phyloP scores from a whole-genome alignment of 2,797 vertebrate genomes.

The Poecilia gillii region DNA sequence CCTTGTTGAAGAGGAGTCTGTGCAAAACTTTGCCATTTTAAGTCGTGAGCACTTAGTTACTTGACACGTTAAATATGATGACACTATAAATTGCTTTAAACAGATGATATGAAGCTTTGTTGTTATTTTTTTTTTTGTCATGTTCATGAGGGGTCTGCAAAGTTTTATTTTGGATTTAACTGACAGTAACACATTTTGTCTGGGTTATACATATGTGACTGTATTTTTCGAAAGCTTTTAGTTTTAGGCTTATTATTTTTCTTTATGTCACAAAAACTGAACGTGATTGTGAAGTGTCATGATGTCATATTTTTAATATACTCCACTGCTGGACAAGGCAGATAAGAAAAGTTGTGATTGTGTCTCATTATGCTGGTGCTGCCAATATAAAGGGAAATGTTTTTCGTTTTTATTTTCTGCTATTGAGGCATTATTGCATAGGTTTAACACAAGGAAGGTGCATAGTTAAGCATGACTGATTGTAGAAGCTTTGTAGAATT shows the following conservation, averaged over 20 bases:
- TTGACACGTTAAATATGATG: conserved; percentile 33
- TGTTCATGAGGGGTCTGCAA: conserved; percentile 39
- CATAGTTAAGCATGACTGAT: conserved; percentile 56
- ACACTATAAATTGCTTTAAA: conserved; percentile 40
- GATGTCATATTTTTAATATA: conserved; percentile 68
- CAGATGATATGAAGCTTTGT: conserved; percentile 41
- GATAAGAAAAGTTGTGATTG: conserved; percentile 53
- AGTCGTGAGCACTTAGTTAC: conserved; percentile 36
- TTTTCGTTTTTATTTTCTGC: conserved; percentile 7
- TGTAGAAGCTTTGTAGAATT: conserved; percentile 65
- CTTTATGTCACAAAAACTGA: conserved; percentile 62
- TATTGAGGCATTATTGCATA: conserved; percentile 47
- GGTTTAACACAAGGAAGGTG: conserved; percentile 36
- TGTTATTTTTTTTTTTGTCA: conserved; percentile 39
- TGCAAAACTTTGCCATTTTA: conserved; percentile 38
- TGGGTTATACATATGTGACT: conserved; percentile 58
- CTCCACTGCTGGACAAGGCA: conserved; percentile 63
- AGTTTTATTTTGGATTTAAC: conserved; percentile 40
- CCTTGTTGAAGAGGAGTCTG: conserved; percentile 45
- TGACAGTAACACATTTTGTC: conserved; percentile 57
- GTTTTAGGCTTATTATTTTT: conserved; percentile 42
- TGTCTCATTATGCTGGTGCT: conserved; percentile 66
- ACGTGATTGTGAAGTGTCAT: conserved; percentile 70
- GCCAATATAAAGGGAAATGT: conserved; percentile 76
- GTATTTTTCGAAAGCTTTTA: conserved; percentile 58